Base-by-base conservation (phyloP, 2,888 invertebrate species). In the Entomobrya proxima region DNA sequence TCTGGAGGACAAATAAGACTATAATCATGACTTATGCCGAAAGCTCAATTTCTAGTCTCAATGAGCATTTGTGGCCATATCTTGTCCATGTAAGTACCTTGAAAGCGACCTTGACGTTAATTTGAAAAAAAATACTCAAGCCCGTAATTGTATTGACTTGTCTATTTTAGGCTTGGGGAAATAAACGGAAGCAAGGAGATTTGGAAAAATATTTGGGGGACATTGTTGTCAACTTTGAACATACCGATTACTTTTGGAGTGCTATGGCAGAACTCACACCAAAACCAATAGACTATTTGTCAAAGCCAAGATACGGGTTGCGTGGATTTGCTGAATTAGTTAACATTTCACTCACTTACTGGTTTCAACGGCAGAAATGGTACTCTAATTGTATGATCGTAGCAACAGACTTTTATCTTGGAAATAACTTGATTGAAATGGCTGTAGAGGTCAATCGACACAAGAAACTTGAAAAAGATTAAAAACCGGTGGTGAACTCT, bases 341-440 rank as follows among this genome's bases (percentile, higher is more conserved):
- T 61, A 93, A 93, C 92, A 95, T 90, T 93, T 96, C 0, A 95
- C 95, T 0, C 92, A 93, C 95, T 0, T 92, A 93, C 37, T 95
- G 96, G 93, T 94, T 96, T 24, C 88, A 90, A 15, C 88, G 84
- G 6, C 87, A 75, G 35, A 75, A 85, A 35, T 95, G 96, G 93
- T 94, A 96, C 24, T 89, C 90, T 1, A 87, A 88, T 11, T 76
- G 86, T 2, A 93, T 93, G 88, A 92, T 93, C 40, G 92, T 93
- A 0, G 92, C 93, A 0, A 92, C 92, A 3, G 93, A 93, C 89
- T 93, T 92, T 89, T 93, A 93, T 88, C 91, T 93, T 13, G 93
- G 93, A 11, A 93, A 92, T 82, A 92, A 93, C 90, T 90, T 93
- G 1, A 92, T 93, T 78, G 92, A 92, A 79, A 91, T 93, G 58